Conservation (phyloP, 2,797 vertebrate genomes). For the Acanthiza pusilla region DNA sequence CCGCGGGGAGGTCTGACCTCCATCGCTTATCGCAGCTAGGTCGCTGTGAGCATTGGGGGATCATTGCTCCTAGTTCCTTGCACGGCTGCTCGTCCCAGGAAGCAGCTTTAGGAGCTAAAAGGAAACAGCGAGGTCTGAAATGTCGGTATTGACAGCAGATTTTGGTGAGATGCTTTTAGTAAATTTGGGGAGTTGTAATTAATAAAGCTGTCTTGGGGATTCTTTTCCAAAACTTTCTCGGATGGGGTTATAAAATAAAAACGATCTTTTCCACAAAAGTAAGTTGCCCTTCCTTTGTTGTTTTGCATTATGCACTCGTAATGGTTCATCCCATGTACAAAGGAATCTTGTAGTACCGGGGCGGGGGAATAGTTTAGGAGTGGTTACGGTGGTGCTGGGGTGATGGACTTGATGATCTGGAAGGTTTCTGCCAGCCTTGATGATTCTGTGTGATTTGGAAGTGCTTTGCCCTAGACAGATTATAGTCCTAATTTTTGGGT, state of each 20-base stretch:
- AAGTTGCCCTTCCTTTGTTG: not conserved
- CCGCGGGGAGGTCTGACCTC: not conserved
- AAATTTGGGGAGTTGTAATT: too few species aligned
- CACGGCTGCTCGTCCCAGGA: not conserved
- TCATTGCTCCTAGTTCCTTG: rapidly evolving
- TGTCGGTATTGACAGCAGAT: not conserved
- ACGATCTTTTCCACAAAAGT: rapidly evolving
- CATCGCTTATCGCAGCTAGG: not conserved
- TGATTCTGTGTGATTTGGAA: not conserved
- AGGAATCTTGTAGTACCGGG: not conserved
- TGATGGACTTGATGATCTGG: not conserved
- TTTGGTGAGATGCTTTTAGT: not conserved
- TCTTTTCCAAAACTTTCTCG: not conserved
- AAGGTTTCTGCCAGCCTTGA: not conserved
- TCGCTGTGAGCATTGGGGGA: rapidly evolving
- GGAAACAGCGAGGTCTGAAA: not conserved
- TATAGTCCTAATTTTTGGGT: not conserved
- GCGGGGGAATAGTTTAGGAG: not conserved
- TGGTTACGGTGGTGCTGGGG: not conserved
- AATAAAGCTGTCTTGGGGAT: not conserved
- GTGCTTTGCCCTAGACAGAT: not conserved
- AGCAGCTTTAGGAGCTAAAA: not conserved
- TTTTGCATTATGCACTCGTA: not conserved
- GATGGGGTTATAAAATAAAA: not conserved
- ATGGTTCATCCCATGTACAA: not conserved